phyloP scores from a whole-genome alignment of 2,797 vertebrate genomes.

The Micropoecilia bifurca region DNA sequence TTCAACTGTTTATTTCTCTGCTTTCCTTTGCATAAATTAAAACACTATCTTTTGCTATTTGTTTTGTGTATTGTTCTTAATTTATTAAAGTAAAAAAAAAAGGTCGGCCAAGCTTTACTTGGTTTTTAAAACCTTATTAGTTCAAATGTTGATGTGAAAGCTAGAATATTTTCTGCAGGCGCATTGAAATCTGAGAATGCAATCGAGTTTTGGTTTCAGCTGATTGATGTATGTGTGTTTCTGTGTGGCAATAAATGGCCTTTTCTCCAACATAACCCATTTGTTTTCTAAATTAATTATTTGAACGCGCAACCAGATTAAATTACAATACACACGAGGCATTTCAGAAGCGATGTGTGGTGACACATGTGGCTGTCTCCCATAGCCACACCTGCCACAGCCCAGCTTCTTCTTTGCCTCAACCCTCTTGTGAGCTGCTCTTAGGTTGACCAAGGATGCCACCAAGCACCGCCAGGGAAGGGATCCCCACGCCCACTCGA shows the following conservation, averaged over 20 bases:
- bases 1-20: neutral
- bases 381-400: constrained; percentile 78
- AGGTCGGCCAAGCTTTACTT: neutral
- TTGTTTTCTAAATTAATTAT: constrained; percentile 5
- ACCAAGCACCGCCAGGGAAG: constrained; percentile 59
- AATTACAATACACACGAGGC: constrained; percentile 19
- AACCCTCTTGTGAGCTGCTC: constrained; percentile 55
- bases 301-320: neutral
- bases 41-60: neutral
- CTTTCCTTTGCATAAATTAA: neutral
- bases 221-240: constrained; percentile 2
- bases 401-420: constrained; percentile 65
- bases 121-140: neutral
- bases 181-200: neutral
- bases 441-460: constrained; percentile 75
- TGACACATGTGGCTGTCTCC: constrained; percentile 59
- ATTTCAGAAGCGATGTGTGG: constrained; percentile 52
- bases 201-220: neutral
- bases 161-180: neutral
- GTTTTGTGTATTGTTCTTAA: neutral
- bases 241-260: constrained; percentile 1
- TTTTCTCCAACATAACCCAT: neutral
- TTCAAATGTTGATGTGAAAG: neutral
- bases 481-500: constrained; percentile 34
- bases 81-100: neutral